Base-by-base conservation (phyloP, 2,888 invertebrate genomes). In the Lysandra coridon region DNA sequence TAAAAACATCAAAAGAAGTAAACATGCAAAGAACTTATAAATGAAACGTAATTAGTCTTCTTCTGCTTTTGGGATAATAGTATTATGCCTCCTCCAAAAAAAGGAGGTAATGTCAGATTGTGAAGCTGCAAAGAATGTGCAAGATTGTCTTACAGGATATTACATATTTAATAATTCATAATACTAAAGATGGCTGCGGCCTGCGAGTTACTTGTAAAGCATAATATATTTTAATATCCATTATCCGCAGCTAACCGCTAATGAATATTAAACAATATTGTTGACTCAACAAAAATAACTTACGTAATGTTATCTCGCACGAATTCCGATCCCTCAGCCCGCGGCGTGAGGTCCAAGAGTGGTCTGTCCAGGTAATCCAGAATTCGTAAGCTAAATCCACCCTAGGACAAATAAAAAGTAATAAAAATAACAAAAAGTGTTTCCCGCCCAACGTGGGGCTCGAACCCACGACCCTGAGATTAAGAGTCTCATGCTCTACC, bases 331-430 rank as follows among this genome's bases (percentile, higher is more conserved):
- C 97, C 97, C 79, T 96, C 96, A 2, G 97, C 97, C 80, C 97
- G 96, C 1, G 98, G 98, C 0, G 98, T 98, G 85, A 98, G 95
- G 88, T 98, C 98, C 84, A 98, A 92, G 30, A 98, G 95, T 10
- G 98, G 98, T 85, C 98, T 95, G 87, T 98, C 98, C 83, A 98
- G 93, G 80, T 96, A 95, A 90, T 99, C 98, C 86, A 99, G 92
- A 80, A 99, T 95, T 89, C 99, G 97, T 80, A 99, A 93, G 86
- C 97, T 97, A 89, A 97, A 98, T 78, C 99, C 99, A 83, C 99
- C 99, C 99, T 99, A 91, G 80, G 95, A 81, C 78, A 84, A 79
- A 80, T 40, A 76, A 79, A 82, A 80, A 78, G 73, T 62, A 78
- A 78, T 57, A 23, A 62, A 78, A 81, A 80, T 14, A 57, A 2